phyloP scores from a whole-genome alignment of 2,113 vertebrate species.

The Fukomys damarensis region DNA sequence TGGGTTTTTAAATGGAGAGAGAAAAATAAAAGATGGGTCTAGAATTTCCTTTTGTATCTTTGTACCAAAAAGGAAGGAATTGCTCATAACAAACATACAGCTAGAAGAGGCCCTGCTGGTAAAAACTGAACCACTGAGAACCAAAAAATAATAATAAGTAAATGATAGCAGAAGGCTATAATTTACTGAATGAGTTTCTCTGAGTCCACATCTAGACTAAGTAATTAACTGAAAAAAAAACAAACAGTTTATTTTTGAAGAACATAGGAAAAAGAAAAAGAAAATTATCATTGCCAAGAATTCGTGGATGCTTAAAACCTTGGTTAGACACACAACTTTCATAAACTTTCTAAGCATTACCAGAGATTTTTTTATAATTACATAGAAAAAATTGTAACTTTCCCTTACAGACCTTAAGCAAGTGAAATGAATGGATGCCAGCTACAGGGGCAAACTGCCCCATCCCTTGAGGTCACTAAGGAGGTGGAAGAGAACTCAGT shows the following conservation, averaged over 20 bases:
- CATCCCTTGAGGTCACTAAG: background rate
- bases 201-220: background rate
- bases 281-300: background rate
- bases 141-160: background rate
- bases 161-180: background rate
- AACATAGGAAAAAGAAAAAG: background rate
- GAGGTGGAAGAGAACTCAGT: background rate
- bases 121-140: background rate
- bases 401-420: background rate
- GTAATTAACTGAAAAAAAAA: background rate
- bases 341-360: background rate
- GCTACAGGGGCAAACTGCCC: background rate
- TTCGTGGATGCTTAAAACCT: background rate
- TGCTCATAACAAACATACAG: background rate
- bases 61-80: background rate
- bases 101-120: background rate
- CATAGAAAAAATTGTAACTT: background rate
- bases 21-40: background rate
- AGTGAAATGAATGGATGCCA: background rate
- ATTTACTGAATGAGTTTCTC: background rate
- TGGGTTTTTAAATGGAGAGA: background rate
- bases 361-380: background rate
- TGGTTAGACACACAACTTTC: background rate
- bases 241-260: background rate
- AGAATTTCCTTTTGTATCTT: background rate